These are phyloP conservation scores for Zalophus californianus DNA, from an alignment of 2,797 vertebrate genomes.

Conservation along the genomic window DNA sequence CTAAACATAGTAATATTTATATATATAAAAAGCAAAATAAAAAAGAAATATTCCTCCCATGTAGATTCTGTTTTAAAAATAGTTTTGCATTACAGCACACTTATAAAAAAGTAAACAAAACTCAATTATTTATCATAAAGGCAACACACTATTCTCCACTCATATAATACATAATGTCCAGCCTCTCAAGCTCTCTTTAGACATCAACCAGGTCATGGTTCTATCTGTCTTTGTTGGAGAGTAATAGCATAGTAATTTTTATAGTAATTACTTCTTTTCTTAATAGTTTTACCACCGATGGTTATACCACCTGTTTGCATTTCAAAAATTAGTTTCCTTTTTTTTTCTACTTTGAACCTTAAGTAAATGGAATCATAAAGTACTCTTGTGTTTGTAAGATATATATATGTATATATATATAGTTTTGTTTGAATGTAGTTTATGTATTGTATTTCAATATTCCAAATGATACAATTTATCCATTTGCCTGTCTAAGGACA, in stretches of 20 bases:
- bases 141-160: not conserved
- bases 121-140: not conserved
- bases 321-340: not conserved
- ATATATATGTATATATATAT: too few species aligned
- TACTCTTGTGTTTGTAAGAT: not conserved
- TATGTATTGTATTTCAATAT: not conserved
- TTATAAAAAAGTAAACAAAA: not conserved
- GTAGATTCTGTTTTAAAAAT: not conserved
- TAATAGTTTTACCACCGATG: not conserved
- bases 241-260: not conserved
- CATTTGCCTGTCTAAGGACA: not conserved
- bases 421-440: not conserved
- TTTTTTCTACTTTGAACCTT: not conserved
- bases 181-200: not conserved
- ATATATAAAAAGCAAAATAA: not conserved
- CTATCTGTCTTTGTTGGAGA: not conserved
- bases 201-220: not conserved
- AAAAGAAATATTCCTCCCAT: not conserved
- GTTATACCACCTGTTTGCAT: not conserved
- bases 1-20: not conserved
- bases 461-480: not conserved
- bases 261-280: not conserved
- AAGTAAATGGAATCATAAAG: not conserved
- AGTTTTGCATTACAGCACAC: not conserved
- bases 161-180: not conserved